A percentile compares a stretch with the other conserved stretches of the same genome.
Evolutionary conservation across 2,888 invertebrate genomes (phyloP).

Genomic region (Netelia virgata): DNA sequence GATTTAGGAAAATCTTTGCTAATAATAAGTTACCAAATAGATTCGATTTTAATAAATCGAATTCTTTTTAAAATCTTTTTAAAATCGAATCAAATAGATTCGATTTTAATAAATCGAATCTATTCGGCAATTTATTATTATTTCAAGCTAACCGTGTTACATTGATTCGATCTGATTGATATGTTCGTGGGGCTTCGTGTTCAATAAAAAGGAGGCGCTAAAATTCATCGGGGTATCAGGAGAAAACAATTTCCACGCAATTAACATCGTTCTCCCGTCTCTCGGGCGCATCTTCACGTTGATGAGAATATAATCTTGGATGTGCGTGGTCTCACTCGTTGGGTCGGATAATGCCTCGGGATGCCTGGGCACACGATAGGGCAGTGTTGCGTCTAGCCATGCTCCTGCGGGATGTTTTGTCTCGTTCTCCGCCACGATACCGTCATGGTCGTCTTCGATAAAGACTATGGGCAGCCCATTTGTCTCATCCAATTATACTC

Average conservation of each 20-base stretch:
- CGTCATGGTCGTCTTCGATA: slow-evolving; percentile 31
- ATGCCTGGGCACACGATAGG: slow-evolving; percentile 20
- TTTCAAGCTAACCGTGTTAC: slow-evolving; percentile 12
- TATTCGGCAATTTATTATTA: slow-evolving; percentile 19
- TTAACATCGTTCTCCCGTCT: slow-evolving; percentile 64
- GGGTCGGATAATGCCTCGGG: slow-evolving; percentile 67
- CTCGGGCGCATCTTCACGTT: slow-evolving; percentile 71
- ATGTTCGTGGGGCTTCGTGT: neutral
- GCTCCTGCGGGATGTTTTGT: neutral
- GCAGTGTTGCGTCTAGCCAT: slow-evolving; percentile 9
- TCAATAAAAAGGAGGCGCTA: slow-evolving; percentile 40
- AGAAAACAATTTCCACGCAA: slow-evolving; percentile 69
- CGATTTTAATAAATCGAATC: no score
- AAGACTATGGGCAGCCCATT: slow-evolving; percentile 20
- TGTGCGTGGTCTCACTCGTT: slow-evolving; percentile 81
- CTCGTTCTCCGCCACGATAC: slow-evolving; percentile 4
- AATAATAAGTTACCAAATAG: neutral
- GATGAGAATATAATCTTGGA: slow-evolving; percentile 82
- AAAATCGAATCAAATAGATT: no score
- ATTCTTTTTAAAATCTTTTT: no score
- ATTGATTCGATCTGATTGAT: slow-evolving; percentile 49
- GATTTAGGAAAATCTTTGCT: neutral
- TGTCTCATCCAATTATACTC: slow-evolving; percentile 45
- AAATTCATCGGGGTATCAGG: slow-evolving; percentile 62
- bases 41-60: no score